phyloP scores from a whole-genome alignment of 1,140 invertebrate genomes.

The Leptopilina boulardi region DNA sequence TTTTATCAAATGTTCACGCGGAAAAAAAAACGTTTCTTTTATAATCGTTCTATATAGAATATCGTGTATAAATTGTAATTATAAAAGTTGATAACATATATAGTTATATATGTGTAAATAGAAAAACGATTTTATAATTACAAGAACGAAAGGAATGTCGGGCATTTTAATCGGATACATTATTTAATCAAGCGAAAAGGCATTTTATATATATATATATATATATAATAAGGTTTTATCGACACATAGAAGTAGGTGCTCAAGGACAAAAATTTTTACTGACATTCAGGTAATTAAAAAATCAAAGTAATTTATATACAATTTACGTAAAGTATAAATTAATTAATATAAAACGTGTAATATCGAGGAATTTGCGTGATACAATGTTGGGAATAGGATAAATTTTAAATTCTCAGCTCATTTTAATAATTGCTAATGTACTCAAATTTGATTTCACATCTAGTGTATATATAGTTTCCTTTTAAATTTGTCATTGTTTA shows the following conservation, averaged over 20 bases:
- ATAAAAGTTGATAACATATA: slow-evolving; percentile 7
- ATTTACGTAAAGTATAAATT: background rate
- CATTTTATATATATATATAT: background rate
- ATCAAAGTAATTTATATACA: background rate
- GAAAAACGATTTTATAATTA: slow-evolving; percentile 3
- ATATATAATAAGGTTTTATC: background rate
- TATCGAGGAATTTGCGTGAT: background rate
- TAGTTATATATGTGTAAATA: no score
- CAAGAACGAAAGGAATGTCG: slow-evolving; percentile 11
- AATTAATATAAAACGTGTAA: background rate
- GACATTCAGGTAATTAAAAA: background rate
- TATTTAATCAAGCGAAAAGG: slow-evolving; percentile 13
- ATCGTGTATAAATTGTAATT: background rate
- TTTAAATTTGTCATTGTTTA: background rate
- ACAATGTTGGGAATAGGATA: background rate
- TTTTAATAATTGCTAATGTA: background rate
- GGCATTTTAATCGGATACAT: slow-evolving; percentile 1
- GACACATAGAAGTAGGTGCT: background rate
- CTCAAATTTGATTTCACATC: background rate
- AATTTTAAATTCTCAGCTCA: background rate
- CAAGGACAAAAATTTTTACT: slow-evolving; percentile 14
- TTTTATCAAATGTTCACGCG: slow-evolving; percentile 8
- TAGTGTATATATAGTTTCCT: background rate
- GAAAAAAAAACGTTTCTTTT: background rate
- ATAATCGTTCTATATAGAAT: background rate